Conservation (phyloP, 2,888 invertebrate species). For the Limnephilus auricula region DNA sequence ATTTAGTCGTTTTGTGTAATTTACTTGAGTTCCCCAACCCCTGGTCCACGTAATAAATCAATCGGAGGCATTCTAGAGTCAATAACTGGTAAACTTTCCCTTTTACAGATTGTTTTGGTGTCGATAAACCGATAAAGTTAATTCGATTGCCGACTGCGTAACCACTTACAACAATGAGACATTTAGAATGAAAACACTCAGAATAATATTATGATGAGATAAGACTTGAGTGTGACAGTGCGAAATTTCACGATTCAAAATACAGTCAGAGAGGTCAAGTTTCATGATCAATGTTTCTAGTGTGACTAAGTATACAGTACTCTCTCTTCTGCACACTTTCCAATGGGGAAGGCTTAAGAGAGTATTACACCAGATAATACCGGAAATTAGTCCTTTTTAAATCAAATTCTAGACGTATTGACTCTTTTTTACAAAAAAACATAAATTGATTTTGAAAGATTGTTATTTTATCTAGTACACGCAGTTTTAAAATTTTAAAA, state of each 20-base stretch:
- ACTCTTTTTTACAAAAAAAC: no score
- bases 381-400: no score
- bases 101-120: not conserved
- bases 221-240: not conserved
- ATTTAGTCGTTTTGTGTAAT: not conserved
- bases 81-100: not conserved
- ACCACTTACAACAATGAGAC: not conserved
- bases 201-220: not conserved
- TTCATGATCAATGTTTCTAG: conserved; percentile 2
- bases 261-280: not conserved
- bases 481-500: no score
- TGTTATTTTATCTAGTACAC: no score
- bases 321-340: conserved; percentile 22
- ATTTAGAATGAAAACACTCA: not conserved
- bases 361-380: no score
- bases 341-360: not conserved
- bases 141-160: not conserved
- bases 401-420: no score
- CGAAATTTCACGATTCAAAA: not conserved
- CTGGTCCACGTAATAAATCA: not conserved
- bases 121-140: not conserved
- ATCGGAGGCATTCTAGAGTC: not conserved
- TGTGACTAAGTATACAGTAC: not conserved
- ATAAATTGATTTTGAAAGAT: no score
- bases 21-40: not conserved